Evolutionary conservation across 2,113 vertebrate genomes (phyloP).

Genomic region (Pseudonaja textilis): DNA sequence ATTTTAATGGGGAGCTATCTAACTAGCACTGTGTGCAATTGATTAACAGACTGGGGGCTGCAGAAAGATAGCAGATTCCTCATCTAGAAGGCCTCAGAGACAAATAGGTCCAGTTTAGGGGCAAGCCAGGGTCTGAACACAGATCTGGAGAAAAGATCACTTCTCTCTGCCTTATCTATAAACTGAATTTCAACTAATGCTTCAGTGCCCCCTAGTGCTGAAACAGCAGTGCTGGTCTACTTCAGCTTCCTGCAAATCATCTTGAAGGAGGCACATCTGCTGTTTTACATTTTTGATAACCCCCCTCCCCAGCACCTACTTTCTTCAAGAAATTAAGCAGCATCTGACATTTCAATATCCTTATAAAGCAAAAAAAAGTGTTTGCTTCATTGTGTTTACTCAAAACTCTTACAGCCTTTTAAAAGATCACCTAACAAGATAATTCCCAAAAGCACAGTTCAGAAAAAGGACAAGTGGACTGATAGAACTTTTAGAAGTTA

Average conservation of each 20-base stretch:
- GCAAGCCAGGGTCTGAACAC: neutral
- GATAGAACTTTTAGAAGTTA: neutral
- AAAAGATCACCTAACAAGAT: neutral
- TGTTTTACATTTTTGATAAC: neutral
- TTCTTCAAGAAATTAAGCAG: neutral
- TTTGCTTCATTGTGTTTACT: neutral
- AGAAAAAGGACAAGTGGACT: neutral
- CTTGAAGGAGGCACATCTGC: neutral
- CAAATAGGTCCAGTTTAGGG: neutral
- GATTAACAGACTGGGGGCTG: neutral
- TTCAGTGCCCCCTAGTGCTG: conserved; percentile 60
- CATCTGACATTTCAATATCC: too few species aligned
- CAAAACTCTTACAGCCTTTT: neutral
- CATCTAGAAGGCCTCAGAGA: neutral
- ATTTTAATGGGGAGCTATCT: neutral
- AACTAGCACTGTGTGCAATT: neutral
- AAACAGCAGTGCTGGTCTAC: neutral
- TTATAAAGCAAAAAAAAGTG: neutral
- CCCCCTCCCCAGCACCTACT: neutral
- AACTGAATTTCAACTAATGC: conserved; percentile 21
- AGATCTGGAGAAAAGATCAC: neutral
- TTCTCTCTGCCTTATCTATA: neutral
- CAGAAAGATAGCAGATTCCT: neutral
- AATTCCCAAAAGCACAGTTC: neutral
- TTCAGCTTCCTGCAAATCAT: neutral